Percentiles rank a stretch among this genome's conserved stretches.
Evolutionary conservation across 2,797 vertebrate genomes (phyloP).

Genomic region (Vespertilio murinus): DNA sequence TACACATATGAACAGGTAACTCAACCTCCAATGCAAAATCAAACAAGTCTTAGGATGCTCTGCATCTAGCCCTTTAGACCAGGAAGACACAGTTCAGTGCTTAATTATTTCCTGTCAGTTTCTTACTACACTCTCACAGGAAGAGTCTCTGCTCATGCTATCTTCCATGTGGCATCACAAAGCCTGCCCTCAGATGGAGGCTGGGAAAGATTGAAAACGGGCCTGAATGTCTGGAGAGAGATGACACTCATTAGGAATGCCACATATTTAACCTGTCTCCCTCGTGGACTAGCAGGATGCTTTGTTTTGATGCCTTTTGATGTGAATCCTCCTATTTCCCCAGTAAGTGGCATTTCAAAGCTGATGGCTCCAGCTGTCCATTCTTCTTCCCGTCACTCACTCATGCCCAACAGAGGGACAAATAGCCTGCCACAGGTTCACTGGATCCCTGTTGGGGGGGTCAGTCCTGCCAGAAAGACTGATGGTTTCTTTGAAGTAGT

Average conservation of each 20-base stretch:
- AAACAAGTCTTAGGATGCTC: neutral
- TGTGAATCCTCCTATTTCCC: conserved; percentile 79
- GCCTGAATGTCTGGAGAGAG: neutral
- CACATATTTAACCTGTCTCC: conserved; percentile 57
- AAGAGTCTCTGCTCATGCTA: conserved; percentile 2
- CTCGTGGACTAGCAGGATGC: conserved; percentile 50
- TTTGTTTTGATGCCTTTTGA: conserved; percentile 75
- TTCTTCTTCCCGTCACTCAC: conserved; percentile 73
- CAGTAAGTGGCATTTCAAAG: conserved; percentile 79
- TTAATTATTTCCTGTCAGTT: conserved; percentile 53
- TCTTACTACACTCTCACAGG: neutral
- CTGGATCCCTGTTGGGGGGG: conserved; percentile 77
- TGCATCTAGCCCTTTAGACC: conserved; percentile 51
- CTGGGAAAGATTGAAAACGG: neutral
- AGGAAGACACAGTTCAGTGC: conserved; percentile 49
- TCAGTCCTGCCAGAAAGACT: conserved; percentile 80
- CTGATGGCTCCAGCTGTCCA: conserved; percentile 84
- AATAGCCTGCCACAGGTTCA: conserved; percentile 79
- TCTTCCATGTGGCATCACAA: conserved; percentile 11
- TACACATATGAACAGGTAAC: neutral
- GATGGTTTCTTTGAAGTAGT: conserved; percentile 79
- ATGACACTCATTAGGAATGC: conserved; percentile 50
- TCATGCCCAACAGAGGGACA: conserved; percentile 84
- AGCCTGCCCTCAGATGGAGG: conserved; percentile 32
- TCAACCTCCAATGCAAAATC: neutral